Evolutionary conservation across 1,140 invertebrate species (phyloP).

Genomic region (Sitobion miscanthi): DNA sequence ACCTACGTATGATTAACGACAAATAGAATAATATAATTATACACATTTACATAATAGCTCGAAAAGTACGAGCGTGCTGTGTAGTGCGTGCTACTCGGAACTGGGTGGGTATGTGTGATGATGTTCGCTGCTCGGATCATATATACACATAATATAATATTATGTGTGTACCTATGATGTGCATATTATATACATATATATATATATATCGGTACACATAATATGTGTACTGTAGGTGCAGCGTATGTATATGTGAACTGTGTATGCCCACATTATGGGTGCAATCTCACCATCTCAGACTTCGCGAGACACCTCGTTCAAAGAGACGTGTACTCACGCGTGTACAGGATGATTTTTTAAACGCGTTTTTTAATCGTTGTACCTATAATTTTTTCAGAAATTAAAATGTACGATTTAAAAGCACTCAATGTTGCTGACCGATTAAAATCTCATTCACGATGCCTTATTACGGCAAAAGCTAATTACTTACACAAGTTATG

Average conservation of each 20-base stretch:
- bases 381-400: too few relatives aligned
- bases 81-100: neutral
- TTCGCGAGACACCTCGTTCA: neutral
- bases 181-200: neutral
- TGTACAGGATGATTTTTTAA: neutral
- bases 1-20: neutral
- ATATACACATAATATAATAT: neutral
- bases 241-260: neutral
- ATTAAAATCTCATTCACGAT: too few relatives aligned
- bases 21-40: slow-evolving; percentile 40
- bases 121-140: neutral
- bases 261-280: neutral
- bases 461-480: too few relatives aligned
- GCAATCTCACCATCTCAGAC: neutral
- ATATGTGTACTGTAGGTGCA: neutral
- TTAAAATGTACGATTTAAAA: too few relatives aligned
- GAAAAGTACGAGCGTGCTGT: neutral
- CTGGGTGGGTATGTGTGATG: neutral
- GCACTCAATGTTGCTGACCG: too few relatives aligned
- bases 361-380: too few relatives aligned
- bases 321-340: too few relatives aligned
- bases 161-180: neutral
- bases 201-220: neutral
- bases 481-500: too few relatives aligned
- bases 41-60: slow-evolving; percentile 39